These are phyloP conservation scores for Rambutsinella grinnellia DNA, from an alignment of 2,888 invertebrate genomes.

Conservation along the genomic window DNA sequence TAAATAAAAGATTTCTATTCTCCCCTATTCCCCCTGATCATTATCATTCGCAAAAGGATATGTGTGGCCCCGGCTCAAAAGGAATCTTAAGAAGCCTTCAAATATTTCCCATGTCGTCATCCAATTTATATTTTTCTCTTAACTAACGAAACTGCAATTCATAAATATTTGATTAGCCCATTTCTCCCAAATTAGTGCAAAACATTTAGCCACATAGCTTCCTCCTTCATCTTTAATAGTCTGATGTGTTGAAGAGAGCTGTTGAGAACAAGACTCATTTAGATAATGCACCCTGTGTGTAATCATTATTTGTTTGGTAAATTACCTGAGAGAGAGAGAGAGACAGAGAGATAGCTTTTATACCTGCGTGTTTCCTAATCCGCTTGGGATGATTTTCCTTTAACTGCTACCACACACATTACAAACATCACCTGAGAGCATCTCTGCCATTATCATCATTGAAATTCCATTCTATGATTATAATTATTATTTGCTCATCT, in stretches of 20 bases:
- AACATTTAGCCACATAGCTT: constrained; percentile 17
- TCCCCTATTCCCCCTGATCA: neutral
- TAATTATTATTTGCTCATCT: constrained; percentile 49
- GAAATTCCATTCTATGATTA: constrained; percentile 49
- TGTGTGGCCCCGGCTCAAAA: too few species aligned
- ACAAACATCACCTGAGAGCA: too few species aligned
- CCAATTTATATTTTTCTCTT: neutral
- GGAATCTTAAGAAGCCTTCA: neutral
- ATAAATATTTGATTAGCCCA: constrained; percentile 55
- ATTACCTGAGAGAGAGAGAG: constrained; percentile 10
- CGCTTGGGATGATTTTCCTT: constrained; percentile 22
- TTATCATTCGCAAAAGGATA: neutral
- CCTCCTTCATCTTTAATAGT: neutral
- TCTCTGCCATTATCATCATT: constrained; percentile 22
- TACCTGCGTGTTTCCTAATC: constrained; percentile 36
- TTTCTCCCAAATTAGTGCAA: constrained; percentile 42
- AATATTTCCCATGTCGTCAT: neutral
- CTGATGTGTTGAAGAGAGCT: constrained; percentile 21
- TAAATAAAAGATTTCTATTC: too few species aligned
- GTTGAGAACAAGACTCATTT: constrained; percentile 50
- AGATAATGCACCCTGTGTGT: constrained; percentile 44
- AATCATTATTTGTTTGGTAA: constrained; percentile 50
- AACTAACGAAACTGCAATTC: constrained; percentile 37
- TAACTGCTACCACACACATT: constrained; percentile 34
- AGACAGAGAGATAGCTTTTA: constrained; percentile 12